A percentile compares a stretch with the other conserved stretches of the same genome.
Evolutionary conservation across 2,797 vertebrate genomes (phyloP).

Genomic region (Mareca penelope): DNA sequence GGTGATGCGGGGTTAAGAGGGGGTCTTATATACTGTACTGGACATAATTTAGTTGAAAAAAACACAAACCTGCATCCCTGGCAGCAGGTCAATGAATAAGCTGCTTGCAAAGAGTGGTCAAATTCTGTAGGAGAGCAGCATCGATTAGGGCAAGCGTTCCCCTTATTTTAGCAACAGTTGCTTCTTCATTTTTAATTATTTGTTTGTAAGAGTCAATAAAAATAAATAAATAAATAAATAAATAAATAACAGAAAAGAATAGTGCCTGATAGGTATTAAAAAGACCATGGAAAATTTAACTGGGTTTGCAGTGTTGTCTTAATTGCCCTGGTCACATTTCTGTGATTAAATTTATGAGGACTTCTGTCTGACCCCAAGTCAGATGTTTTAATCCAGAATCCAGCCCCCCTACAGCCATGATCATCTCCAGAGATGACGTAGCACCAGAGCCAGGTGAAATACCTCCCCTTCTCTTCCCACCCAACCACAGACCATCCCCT

Average conservation of each 20-base stretch:
- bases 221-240: background rate
- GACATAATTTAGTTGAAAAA: background rate
- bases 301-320: background rate
- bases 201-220: background rate
- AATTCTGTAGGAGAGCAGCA: background rate
- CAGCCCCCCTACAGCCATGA: background rate
- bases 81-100: background rate
- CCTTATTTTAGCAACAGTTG: background rate
- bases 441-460: background rate
- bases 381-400: background rate
- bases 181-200: background rate
- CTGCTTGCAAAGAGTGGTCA: background rate
- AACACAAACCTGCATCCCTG: background rate
- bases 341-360: background rate
- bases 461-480: background rate
- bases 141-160: background rate
- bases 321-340: background rate
- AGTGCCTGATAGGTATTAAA: background rate
- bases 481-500: background rate
- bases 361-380: background rate
- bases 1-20: background rate
- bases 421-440: background rate
- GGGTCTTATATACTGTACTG: background rate
- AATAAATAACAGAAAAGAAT: background rate
- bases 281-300: background rate